Evolutionary conservation across 2,113 vertebrate genomes (phyloP), one percentile per base, ranked within the genome.

Genomic region (Pholis gunnellus): DNA sequence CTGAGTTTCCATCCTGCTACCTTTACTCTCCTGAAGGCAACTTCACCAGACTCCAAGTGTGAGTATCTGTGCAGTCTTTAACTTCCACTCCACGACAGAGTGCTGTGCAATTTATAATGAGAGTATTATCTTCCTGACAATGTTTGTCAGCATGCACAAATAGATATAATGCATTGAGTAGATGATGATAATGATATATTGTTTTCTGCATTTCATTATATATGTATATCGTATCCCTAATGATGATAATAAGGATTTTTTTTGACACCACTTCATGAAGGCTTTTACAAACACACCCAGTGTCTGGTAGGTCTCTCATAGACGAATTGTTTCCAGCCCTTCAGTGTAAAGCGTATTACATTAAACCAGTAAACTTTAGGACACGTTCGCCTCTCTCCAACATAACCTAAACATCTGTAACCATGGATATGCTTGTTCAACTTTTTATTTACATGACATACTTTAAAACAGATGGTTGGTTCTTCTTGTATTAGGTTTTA

Each of bases 1-100:
- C 95, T 0, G 79, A 94, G 22, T 98, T 97, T 90, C 98, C 98
- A 0, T 97, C 98, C 0, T 97, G 94, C 64, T 96, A 97, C 89
- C 91, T 99, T 44, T 93, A 97, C 8, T 86, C 91, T 75, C 92
- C 94, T 63, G 94, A 95, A 0, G 96, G 96, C 71, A 96, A 95
- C 54, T 90, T 88, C 78, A 93, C 81, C 78, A 93, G 91, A 88
- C 92, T 99, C 29, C 86, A 87, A 0, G 95, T 97, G 98, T 99
- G 92, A 97, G 98, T 79, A 44, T 52, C 52, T 44, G 6, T 48
- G 6, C 8, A 50, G 46, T 17, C 14, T 36, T 44, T 25, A 13
- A 61, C 13, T 5, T 15, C 10, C 18, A 56, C n/a, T 63, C 3
- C 20, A 36, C 11, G 15, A 61, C 27, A 59, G 22, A 27, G 15